These are phyloP conservation scores for Spheniscus mendiculus DNA, from an alignment of 2,113 vertebrate genomes.

Conservation along the genomic window DNA sequence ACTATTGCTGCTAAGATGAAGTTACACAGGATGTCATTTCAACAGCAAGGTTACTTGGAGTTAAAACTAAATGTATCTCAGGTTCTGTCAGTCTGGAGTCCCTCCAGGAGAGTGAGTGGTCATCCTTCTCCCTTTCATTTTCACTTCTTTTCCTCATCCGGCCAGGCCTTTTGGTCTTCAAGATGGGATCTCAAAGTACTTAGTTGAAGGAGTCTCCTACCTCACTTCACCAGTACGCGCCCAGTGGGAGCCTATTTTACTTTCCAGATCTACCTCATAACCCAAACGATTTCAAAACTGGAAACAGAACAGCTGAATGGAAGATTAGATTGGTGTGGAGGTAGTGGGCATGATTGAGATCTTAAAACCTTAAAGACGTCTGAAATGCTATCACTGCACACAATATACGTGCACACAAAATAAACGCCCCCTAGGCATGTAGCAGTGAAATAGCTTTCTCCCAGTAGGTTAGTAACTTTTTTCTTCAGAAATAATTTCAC, in stretches of 20 bases:
- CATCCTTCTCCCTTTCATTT: neutral
- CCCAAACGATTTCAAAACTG: neutral
- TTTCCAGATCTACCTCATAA: neutral
- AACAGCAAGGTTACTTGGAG: neutral
- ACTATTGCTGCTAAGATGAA: neutral
- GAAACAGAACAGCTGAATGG: neutral
- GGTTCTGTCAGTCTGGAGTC: neutral
- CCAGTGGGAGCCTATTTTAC: neutral
- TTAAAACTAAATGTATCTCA: constrained; percentile 26
- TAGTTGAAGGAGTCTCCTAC: neutral
- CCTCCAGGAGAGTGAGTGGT: neutral
- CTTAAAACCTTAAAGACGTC: neutral
- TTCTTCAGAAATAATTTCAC: neutral
- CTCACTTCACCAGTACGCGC: neutral
- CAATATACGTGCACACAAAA: neutral
- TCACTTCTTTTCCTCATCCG: neutral
- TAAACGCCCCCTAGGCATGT: neutral
- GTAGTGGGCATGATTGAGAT: neutral
- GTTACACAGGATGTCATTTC: constrained; percentile 18
- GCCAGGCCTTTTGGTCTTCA: neutral
- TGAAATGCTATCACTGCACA: neutral
- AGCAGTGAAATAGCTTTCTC: neutral
- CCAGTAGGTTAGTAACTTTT: neutral
- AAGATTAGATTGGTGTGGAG: neutral
- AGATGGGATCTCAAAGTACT: neutral